A percentile compares a stretch with the other conserved stretches of the same genome.
Conservation (phyloP, 2,888 invertebrate species). For the Hydrotaea diabolus region DNA sequence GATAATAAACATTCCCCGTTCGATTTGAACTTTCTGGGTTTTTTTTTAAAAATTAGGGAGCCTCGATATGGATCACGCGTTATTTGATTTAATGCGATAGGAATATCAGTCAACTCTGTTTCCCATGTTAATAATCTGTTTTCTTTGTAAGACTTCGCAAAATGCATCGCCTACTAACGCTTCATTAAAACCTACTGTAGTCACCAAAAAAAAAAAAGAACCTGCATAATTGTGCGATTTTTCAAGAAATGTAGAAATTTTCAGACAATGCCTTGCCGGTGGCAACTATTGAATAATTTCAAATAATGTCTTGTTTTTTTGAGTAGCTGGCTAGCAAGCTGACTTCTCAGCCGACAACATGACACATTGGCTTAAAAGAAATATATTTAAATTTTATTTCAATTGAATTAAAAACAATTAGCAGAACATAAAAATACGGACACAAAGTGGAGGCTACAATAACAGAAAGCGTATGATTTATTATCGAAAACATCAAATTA, state of each 20-base stretch:
- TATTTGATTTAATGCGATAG: no score
- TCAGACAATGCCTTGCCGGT: slow-evolving; percentile 19
- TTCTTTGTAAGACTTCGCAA: no score
- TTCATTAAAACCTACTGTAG: background rate
- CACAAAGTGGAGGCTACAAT: background rate
- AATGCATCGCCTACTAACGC: no score
- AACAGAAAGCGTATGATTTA: slow-evolving; percentile 4
- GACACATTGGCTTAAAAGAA: slow-evolving; percentile 35
- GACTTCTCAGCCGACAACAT: background rate
- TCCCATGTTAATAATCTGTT: no score
- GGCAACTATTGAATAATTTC: slow-evolving; percentile 23
- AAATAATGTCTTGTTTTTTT: slow-evolving; percentile 1
- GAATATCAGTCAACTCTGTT: no score
- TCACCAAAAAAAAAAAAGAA: background rate
- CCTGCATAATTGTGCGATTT: slow-evolving; percentile 21
- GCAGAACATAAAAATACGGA: background rate
- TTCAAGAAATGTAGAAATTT: background rate
- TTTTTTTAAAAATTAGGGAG: no score
- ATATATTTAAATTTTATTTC: background rate
- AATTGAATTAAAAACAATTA: slow-evolving; percentile 26
- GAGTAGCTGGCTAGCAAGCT: background rate
- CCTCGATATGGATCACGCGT: no score
- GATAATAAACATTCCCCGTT: no score
- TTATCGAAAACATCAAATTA: background rate
- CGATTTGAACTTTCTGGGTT: no score